These are phyloP conservation scores for Dasysyrphus tricinctus DNA, from an alignment of 2,888 invertebrate species.

Conservation along the genomic window DNA sequence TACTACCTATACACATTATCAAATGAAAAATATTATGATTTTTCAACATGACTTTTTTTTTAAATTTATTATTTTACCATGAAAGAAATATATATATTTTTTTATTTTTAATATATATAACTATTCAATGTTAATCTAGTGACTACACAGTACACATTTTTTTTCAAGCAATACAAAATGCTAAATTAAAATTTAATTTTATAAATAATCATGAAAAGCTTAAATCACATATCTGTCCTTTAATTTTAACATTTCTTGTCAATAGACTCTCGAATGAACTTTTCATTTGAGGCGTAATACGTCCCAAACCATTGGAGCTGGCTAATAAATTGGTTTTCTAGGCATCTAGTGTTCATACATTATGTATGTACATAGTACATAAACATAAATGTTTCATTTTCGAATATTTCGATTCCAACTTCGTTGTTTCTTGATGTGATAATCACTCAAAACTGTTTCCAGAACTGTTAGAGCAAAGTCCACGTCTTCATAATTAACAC, in stretches of 20 bases:
- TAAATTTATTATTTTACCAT: not conserved
- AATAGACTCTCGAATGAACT: not conserved
- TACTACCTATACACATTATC: no score
- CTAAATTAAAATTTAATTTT: no score
- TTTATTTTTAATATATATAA: not conserved
- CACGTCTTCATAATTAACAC: slow-evolving; percentile 92
- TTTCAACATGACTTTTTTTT: no score
- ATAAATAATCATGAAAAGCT: not conserved
- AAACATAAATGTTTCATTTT: slow-evolving; percentile 48
- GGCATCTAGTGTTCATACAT: no score
- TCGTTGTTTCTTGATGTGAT: slow-evolving; percentile 79
- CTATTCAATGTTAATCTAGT: not conserved
- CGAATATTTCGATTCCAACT: slow-evolving; percentile 79
- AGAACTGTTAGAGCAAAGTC: slow-evolving; percentile 89
- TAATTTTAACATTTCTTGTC: not conserved
- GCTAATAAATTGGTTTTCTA: not conserved
- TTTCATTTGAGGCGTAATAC: not conserved
- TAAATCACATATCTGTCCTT: not conserved
- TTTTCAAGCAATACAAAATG: no score
- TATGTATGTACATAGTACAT: not conserved
- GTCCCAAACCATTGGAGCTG: slow-evolving; percentile 1
- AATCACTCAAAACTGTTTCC: slow-evolving; percentile 78
- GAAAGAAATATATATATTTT: not conserved
- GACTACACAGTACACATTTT: no score
- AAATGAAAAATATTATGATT: no score